phyloP scores from a whole-genome alignment of 2,113 vertebrate species.

The Oryzias woworae region DNA sequence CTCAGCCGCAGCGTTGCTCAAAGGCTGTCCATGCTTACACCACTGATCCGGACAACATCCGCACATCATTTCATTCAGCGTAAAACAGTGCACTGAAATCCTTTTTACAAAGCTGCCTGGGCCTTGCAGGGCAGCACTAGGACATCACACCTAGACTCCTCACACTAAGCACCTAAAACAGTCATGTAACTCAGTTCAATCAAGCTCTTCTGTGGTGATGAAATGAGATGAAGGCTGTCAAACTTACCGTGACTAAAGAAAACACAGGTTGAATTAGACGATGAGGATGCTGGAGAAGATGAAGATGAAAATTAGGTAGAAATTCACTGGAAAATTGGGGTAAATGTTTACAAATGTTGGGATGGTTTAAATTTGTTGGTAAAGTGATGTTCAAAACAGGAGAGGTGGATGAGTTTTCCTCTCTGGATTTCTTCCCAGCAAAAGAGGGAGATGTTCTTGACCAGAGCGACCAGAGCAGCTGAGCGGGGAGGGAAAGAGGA shows the following conservation, averaged over 20 bases:
- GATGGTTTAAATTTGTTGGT: neutral
- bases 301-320: constrained; percentile 1
- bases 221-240: neutral
- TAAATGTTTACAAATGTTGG: neutral
- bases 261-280: constrained; percentile 10
- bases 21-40: neutral
- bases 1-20: neutral
- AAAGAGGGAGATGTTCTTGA: constrained; percentile 50
- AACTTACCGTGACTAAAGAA: constrained; percentile 40
- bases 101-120: constrained; percentile 13
- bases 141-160: constrained; percentile 10
- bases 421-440: constrained; percentile 31
- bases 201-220: neutral
- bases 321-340: neutral
- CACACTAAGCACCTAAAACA: constrained; percentile 26
- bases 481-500: neutral
- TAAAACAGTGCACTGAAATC: neutral
- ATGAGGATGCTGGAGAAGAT: constrained; percentile 12
- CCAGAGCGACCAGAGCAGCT: neutral
- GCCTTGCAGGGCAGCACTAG: neutral
- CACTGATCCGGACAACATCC: neutral
- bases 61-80: neutral
- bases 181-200: neutral
- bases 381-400: constrained; percentile 3
- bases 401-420: constrained; percentile 33